A percentile compares a stretch with the other conserved stretches of the same genome.
Conservation (phyloP, 2,797 vertebrate genomes). For the Onychomys arenicola region DNA sequence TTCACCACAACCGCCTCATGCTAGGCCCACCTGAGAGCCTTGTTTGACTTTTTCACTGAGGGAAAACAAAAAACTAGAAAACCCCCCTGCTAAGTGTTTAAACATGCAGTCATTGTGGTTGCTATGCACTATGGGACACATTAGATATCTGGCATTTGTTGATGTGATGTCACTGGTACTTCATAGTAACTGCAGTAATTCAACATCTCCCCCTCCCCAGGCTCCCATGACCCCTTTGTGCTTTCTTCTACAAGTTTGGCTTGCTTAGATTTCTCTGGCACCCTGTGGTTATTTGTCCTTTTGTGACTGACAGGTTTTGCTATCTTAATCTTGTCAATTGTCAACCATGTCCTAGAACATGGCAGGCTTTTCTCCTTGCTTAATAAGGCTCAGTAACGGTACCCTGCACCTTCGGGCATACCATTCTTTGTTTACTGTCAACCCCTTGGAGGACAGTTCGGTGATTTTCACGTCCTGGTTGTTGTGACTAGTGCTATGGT, state of each 20-base stretch:
- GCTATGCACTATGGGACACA: neutral
- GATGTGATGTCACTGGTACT: no score
- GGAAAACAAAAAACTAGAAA: neutral
- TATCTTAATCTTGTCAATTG: neutral
- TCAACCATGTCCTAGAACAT: neutral
- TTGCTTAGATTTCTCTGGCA: neutral
- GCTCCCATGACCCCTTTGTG: neutral
- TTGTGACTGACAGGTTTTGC: neutral
- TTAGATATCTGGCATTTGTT: no score
- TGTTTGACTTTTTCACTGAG: neutral
- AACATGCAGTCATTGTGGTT: neutral
- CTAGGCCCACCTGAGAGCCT: neutral
- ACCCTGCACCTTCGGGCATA: fast-evolving
- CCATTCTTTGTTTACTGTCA: neutral
- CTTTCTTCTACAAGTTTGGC: neutral
- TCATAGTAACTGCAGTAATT: neutral
- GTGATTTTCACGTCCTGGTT: neutral
- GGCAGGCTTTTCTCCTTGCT: neutral
- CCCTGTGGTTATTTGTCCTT: neutral
- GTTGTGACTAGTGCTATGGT: neutral
- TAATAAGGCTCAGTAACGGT: neutral
- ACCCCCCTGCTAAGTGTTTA: neutral
- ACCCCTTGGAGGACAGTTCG: neutral
- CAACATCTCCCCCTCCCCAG: neutral
- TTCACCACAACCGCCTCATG: neutral